Conservation (phyloP, 2,888 invertebrate genomes). For the Euspilapteryx auroguttella region DNA sequence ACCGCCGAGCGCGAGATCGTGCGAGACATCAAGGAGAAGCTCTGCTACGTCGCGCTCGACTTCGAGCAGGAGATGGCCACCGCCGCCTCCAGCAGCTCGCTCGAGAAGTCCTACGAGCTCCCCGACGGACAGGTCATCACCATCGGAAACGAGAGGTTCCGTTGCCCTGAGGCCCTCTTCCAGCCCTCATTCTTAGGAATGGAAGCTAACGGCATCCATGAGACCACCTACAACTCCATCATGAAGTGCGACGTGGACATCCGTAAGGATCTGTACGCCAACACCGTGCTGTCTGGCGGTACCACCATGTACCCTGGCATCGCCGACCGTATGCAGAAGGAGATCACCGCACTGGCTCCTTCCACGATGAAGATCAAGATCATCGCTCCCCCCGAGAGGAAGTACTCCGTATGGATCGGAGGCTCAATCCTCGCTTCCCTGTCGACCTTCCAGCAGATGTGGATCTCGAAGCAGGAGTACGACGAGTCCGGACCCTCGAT, state of each 20-base stretch:
- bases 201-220: conserved; percentile 87
- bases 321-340: conserved; percentile 91
- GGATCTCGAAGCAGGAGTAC: conserved; percentile 95
- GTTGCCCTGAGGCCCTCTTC: conserved; percentile 94
- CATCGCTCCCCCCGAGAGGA: conserved; percentile 90
- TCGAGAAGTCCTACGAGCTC: conserved; percentile 94
- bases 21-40: conserved; percentile 92
- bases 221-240: conserved; percentile 93
- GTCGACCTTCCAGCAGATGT: conserved; percentile 92
- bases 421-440: conserved; percentile 89
- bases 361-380: conserved; percentile 94
- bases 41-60: conserved; percentile 89
- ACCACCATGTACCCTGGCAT: conserved; percentile 96
- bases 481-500: conserved; percentile 96
- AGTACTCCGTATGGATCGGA: conserved; percentile 95
- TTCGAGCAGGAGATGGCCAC: conserved; percentile 95
- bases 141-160: conserved; percentile 92
- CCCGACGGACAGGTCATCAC: conserved; percentile 92
- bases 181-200: conserved; percentile 90
- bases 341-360: conserved; percentile 88
- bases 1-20: conserved; percentile 94
- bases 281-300: conserved; percentile 91
- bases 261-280: conserved; percentile 95
- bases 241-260: conserved; percentile 98
- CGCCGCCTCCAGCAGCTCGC: conserved; percentile 85